Evolutionary conservation across 2,888 invertebrate species (phyloP).

Genomic region (Hydropsyche betteni): DNA sequence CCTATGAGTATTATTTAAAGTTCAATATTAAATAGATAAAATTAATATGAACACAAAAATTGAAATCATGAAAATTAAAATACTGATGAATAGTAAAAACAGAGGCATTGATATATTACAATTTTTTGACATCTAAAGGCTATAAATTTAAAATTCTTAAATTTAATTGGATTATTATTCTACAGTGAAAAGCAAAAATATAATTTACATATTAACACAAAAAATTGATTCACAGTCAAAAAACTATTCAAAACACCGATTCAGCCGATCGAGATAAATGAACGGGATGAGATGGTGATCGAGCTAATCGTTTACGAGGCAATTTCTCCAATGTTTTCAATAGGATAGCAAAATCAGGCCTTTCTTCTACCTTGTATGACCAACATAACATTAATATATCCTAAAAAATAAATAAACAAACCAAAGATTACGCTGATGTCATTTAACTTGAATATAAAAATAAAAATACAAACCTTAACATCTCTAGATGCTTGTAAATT

Average conservation of each 20-base stretch:
- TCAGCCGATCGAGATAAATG: slow-evolving; percentile 96
- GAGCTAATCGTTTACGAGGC: slow-evolving; percentile 93
- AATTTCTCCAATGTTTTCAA: slow-evolving; percentile 87
- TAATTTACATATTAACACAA: background rate
- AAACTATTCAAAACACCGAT: slow-evolving; percentile 79
- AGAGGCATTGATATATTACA: too few relatives aligned
- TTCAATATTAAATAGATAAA: too few relatives aligned
- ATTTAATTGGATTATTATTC: background rate
- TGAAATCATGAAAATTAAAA: too few relatives aligned
- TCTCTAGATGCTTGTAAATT: slow-evolving; percentile 95
- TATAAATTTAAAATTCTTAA: background rate
- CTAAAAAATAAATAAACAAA: slow-evolving; percentile 61
- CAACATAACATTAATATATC: slow-evolving; percentile 97
- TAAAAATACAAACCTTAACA: slow-evolving; percentile 79
- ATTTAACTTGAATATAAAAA: background rate
- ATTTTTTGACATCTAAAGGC: too few relatives aligned
- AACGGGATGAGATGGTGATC: slow-evolving; percentile 98
- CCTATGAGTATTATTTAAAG: too few relatives aligned
- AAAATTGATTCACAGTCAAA: background rate
- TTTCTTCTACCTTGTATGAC: slow-evolving; percentile 84
- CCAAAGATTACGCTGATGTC: background rate
- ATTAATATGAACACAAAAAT: too few relatives aligned
- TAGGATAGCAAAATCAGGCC: slow-evolving; percentile 90
- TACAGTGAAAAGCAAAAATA: slow-evolving; percentile 2
- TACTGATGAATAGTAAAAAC: too few relatives aligned